Evolutionary conservation across 2,113 vertebrate genomes (phyloP), one percentile per base, ranked within the genome.

Genomic region (Okapia johnstoni): DNA sequence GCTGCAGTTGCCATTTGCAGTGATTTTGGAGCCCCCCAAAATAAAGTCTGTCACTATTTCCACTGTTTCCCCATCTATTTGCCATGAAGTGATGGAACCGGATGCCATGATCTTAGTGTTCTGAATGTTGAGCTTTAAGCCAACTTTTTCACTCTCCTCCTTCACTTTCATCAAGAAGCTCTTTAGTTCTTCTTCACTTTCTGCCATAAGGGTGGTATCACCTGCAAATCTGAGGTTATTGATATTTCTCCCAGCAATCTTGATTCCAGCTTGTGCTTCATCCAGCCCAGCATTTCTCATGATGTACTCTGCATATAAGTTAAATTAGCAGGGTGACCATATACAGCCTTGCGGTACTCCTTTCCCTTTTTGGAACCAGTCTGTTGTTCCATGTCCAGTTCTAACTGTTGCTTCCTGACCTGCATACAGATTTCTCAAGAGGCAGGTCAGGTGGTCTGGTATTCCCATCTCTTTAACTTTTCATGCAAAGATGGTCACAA

Each of bases 291-390:
- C 4, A 33, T 66, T 66, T 21, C 17, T 66, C 33, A 66, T 66
- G 33, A 36, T 66, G 61, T 66, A 66, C 33, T 66, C 33, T 66
- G 61, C 4, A n/a, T n/a, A n/a, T n/a, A n/a, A 66, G 33, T 66
- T 66, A 66, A 66, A 66, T 66, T 36, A 21, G 8, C 63, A 66
- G 33, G 17, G 8, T 66, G 33, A 66, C 63, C 0, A 66, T 36
- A 36, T 36, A 36, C 33, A 66, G 63, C 17, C 8, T 36, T 36
- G 33, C 0, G 0, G 17, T 66, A 66, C 16, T 66, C 63, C 17
- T 66, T 36, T 66, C 4, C 33, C 63, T 66, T 36, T 66, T 66
- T 66, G 17, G 16, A 66, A 66, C 8, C 17, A 66, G 17, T 66
- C 33, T 66, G 16, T 66, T 66, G 63, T 36, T 66, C 9, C 17